Conservation (phyloP, 2,797 vertebrate species). For the Takifugu ocellatus region DNA sequence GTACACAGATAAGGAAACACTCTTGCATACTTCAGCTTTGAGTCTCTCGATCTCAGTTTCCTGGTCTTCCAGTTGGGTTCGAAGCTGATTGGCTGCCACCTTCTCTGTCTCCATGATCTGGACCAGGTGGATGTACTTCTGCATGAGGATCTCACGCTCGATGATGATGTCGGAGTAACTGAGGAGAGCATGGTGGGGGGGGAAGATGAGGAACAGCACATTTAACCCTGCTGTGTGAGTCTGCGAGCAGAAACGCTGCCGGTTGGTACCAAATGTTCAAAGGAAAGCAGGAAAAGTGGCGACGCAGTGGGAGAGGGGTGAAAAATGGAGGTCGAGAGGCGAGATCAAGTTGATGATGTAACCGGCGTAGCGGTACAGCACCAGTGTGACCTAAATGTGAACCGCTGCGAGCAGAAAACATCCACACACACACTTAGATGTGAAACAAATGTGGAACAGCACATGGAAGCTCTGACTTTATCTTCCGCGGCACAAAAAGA, state of each 20-base stretch:
- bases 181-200: slow-evolving; percentile 8
- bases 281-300: slow-evolving; percentile 18
- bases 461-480: slow-evolving; percentile 8
- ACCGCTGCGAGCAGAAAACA: slow-evolving; percentile 51
- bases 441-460: slow-evolving; percentile 18
- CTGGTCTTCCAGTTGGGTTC: slow-evolving; percentile 96
- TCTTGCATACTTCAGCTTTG: slow-evolving; percentile 85
- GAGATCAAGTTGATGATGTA: slow-evolving; percentile 65
- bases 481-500: slow-evolving; percentile 22
- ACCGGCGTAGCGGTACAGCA: slow-evolving; percentile 44
- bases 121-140: slow-evolving; percentile 98
- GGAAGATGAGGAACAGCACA: neutral
- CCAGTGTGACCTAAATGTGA: slow-evolving; percentile 71
- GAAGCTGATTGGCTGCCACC: slow-evolving; percentile 92
- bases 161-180: slow-evolving; percentile 94
- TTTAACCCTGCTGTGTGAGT: too few species aligned
- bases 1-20: slow-evolving; percentile 18
- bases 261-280: too few species aligned
- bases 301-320: slow-evolving; percentile 9
- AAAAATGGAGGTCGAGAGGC: slow-evolving; percentile 32
- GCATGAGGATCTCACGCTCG: slow-evolving; percentile 95
- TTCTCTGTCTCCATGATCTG: slow-evolving; percentile 98
- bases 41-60: slow-evolving; percentile 95
- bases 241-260: too few species aligned
- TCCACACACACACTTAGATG: slow-evolving; percentile 16